Evolutionary conservation across 2,888 invertebrate species (phyloP), one percentile per base, ranked within the genome.

Genomic region (Himalopsyche kuldschensis): DNA sequence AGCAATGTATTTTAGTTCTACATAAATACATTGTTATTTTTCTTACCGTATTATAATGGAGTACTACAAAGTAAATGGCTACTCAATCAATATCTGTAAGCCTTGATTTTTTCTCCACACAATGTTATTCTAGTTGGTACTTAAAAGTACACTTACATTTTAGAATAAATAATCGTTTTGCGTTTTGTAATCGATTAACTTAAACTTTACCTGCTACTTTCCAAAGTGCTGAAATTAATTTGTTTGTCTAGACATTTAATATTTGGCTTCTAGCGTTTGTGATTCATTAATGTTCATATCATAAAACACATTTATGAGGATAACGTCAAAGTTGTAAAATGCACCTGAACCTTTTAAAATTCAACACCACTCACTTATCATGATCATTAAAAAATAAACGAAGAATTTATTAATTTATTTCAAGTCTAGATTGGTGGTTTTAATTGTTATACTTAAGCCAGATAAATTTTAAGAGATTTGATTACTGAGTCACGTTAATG

Each of bases 211-310:
- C 79, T 41, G 78, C 78, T 63, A 63, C 77, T 24, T 46, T 15
- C 24, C 24, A 32, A 35, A 35, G 81, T 78, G 20, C 63, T 78
- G 27, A 78, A 63, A 83, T 83, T 80, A 83, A 83, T 83, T 81
- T 83, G 81, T 83, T 81, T 83, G 83, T 83, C 83, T 83, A 81
- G 81, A 83, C 83, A 77, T 20, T 32, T 79, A 27, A 31, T 48
- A 79, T 31, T 48, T 55, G 24, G 55, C 55, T 55, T 55, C 55
- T 20, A 55, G 55, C 55, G 15, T 20, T 20, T 55, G 55, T 24
- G 55, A 55, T 55, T 55, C n/a, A 55, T 55, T 55, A 55, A 55
- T 55, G 55, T 20, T 55, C 55, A 55, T 55, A 55, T 55, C 55
- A 55, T 55, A 55, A 55, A 55, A 55, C 55, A 55, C 55, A 24